A percentile compares a stretch with the other conserved stretches of the same genome.
Evolutionary conservation across 2,888 invertebrate genomes (phyloP).

Genomic region (Drosophila kambysellisi): DNA sequence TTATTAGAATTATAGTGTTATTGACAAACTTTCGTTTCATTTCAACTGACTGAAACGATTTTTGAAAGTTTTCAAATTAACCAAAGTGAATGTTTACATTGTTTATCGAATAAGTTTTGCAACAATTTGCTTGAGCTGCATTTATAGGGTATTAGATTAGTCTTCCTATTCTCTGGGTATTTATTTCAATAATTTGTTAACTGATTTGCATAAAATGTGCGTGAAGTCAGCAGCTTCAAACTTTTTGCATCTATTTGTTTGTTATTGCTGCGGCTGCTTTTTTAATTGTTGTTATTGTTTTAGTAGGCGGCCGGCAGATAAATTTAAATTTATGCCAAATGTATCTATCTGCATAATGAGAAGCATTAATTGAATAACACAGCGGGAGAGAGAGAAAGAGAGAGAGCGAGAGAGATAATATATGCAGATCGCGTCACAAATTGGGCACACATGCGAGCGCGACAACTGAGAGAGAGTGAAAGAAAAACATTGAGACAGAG

Average conservation of each 20-base stretch:
- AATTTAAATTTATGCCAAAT: conserved; percentile 73
- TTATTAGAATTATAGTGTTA: not conserved
- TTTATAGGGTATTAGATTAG: conserved; percentile 1
- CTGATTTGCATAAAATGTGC: conserved; percentile 72
- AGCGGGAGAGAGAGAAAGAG: not conserved
- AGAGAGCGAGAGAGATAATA: not conserved
- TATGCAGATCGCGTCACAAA: conserved; percentile 53
- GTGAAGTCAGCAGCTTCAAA: conserved; percentile 57
- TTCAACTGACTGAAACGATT: not conserved
- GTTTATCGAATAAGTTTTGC: not conserved
- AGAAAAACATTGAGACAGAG: conserved; percentile 18
- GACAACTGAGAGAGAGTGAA: conserved; percentile 10
- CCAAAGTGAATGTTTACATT: not conserved
- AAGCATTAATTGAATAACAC: conserved; percentile 59
- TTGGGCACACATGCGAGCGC: conserved; percentile 40
- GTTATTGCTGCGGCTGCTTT: conserved; percentile 21
- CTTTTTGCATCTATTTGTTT: conserved; percentile 41
- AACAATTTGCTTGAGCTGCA: not conserved
- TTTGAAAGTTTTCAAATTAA: too few relatives aligned
- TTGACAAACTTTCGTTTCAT: not conserved
- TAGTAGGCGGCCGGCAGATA: conserved; percentile 48
- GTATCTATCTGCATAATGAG: conserved; percentile 73
- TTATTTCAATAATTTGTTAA: conserved; percentile 43
- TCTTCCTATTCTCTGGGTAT: conserved; percentile 28
- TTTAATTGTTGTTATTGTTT: conserved; percentile 34